Base-by-base conservation (phyloP, 2,797 vertebrate genomes). In the Pseudochirops corinnae region DNA sequence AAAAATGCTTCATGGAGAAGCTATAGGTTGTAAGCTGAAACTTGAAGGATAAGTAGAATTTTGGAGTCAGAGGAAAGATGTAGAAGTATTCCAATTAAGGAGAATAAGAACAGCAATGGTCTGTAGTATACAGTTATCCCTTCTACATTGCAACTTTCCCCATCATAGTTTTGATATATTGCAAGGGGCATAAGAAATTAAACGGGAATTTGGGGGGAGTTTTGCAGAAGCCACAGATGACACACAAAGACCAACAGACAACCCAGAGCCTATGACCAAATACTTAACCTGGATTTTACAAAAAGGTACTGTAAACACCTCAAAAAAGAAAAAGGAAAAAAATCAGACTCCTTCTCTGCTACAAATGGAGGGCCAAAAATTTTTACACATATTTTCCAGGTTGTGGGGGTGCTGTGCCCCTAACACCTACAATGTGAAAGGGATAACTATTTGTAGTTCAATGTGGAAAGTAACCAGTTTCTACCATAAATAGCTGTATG, bases 401-500 rank as follows among this genome's bases (percentile, higher is more conserved):
- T 46, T 46, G 18, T 3, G 7, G 67, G 16, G 7, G n/a, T 82
- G n/a, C 67, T 10, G 1, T 82, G 18, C n/a, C 67, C n/a, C 67
- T 10, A 74, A 74, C 13, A 6, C 14, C 5, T 0, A 18, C 33
- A 18, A 67, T 67, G 56, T 56, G 90, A 52, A 92, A 95, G 90
- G 90, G 94, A 94, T 94, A 92, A 31, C 94, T 96, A 96, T 94
- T 90, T 93, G 93, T 58, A 82, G 93, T 18, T 82, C n/a, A 46
- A 10, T 39, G 18, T 21, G 24, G 39, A 87, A 46, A 82, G 67
- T 39, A 82, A 82, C n/a, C 10, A 87, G 21, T 50, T 87, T 46
- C 74, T 87, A 26, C 7, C 74, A 87, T 87, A 87, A 87, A 46
- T 50, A 87, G 39, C 7, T 50, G 39, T 87, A 39, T 26, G 9